phyloP scores from a whole-genome alignment of 2,113 vertebrate species.

The Onychorhynchus coronatus region DNA sequence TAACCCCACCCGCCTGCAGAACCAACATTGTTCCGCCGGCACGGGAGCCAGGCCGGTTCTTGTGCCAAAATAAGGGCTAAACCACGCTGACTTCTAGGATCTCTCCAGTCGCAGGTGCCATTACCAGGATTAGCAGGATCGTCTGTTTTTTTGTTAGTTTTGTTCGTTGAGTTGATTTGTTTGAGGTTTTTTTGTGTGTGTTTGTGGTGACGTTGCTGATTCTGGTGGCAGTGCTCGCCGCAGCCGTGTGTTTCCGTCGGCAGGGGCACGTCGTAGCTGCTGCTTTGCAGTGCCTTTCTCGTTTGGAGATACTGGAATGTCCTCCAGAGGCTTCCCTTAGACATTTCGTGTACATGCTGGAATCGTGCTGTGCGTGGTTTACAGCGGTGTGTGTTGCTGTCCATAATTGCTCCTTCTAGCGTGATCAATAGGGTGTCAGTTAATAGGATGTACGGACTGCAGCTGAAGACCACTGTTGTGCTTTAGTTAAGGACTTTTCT shows the following conservation, averaged over 20 bases:
- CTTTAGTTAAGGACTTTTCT: background rate
- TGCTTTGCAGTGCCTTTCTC: background rate
- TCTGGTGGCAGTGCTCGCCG: fast-evolving
- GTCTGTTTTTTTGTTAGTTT: background rate
- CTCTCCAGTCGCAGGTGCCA: background rate
- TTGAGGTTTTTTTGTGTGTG: no score
- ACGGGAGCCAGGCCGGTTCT: fast-evolving
- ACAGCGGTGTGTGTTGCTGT: background rate
- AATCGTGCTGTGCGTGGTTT: background rate
- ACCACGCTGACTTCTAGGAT: fast-evolving
- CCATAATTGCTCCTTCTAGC: fast-evolving
- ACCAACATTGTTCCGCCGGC: fast-evolving
- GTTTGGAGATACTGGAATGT: background rate
- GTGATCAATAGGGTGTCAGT: fast-evolving
- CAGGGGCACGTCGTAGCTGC: background rate
- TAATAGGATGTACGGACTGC: background rate
- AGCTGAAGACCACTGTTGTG: background rate
- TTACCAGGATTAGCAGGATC: background rate
- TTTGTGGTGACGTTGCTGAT: background rate
- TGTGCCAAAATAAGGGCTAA: background rate
- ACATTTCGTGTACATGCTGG: fast-evolving
- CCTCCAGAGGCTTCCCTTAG: background rate
- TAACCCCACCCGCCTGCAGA: fast-evolving
- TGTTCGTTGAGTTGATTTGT: background rate
- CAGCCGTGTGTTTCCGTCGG: background rate